These are phyloP conservation scores for Ceratina australensis DNA, from an alignment of 1,140 invertebrate species.

Conservation along the genomic window DNA sequence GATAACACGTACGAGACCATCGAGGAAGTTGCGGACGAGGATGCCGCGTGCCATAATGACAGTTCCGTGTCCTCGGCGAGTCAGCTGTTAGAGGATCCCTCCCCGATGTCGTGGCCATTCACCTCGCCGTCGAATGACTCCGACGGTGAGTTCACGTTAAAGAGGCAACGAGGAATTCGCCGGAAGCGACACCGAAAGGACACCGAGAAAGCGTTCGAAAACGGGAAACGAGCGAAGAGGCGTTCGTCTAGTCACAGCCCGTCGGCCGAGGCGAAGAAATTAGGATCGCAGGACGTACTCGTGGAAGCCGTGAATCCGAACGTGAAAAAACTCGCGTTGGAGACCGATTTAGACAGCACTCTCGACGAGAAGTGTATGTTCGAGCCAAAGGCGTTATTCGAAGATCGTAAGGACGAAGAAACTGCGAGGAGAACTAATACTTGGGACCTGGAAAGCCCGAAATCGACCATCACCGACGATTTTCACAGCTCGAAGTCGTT, in stretches of 20 bases:
- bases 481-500: slow-evolving; percentile 75
- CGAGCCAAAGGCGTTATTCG: slow-evolving; percentile 42
- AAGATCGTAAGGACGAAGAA: slow-evolving; percentile 58
- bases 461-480: slow-evolving; percentile 74
- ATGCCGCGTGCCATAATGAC: slow-evolving; percentile 68
- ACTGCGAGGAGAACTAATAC: slow-evolving; percentile 61
- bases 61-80: slow-evolving; percentile 77
- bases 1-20: slow-evolving; percentile 71
- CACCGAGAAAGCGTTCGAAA: slow-evolving; percentile 55
- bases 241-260: slow-evolving; percentile 64
- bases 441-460: slow-evolving; percentile 76
- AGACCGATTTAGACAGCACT: slow-evolving; percentile 74
- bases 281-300: slow-evolving; percentile 30
- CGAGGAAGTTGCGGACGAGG: slow-evolving; percentile 33
- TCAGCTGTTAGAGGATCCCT: slow-evolving; percentile 76
- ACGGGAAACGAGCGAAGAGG: slow-evolving; percentile 67
- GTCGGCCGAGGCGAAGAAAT: slow-evolving; percentile 33
- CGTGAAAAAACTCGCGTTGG: slow-evolving; percentile 72
- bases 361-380: slow-evolving; percentile 53
- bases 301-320: slow-evolving; percentile 74
- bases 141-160: slow-evolving; percentile 75
- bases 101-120: slow-evolving; percentile 75
- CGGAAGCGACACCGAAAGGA: slow-evolving; percentile 73
- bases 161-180: slow-evolving; percentile 76
- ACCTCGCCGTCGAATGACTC: slow-evolving; percentile 72